A percentile compares a stretch with the other conserved stretches of the same genome.
Evolutionary conservation across 2,888 invertebrate genomes (phyloP).

Genomic region (Lasioglossum leucozonium): DNA sequence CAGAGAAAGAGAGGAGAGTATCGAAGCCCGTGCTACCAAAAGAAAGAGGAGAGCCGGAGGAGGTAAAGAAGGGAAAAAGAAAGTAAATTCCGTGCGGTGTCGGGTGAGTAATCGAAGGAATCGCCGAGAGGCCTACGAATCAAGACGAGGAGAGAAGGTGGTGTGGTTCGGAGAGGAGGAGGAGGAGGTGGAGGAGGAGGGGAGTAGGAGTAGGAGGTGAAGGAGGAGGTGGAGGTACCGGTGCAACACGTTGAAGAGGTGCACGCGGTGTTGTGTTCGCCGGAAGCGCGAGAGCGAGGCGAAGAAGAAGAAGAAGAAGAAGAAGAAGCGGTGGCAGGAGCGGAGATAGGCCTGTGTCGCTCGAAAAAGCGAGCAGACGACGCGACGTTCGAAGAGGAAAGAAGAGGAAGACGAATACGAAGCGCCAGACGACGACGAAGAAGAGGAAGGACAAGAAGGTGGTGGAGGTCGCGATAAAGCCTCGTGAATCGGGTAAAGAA

Average conservation of each 20-base stretch:
- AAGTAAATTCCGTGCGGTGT: slow-evolving; percentile 23
- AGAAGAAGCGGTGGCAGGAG: slow-evolving; percentile 16
- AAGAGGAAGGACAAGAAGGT: slow-evolving; percentile 4
- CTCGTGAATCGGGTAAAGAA: slow-evolving; percentile 51
- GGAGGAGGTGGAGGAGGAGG: not conserved
- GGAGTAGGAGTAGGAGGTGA: not conserved
- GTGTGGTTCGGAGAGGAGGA: not conserved
- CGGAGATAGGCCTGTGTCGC: slow-evolving; percentile 20
- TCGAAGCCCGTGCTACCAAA: not conserved
- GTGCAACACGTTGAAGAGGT: slow-evolving; percentile 14
- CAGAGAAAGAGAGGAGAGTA: not conserved
- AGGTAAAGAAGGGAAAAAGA: slow-evolving; percentile 8
- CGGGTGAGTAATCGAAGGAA: slow-evolving; percentile 43
- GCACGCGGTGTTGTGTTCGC: slow-evolving; percentile 37
- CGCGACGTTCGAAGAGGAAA: not conserved
- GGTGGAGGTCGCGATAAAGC: slow-evolving; percentile 29
- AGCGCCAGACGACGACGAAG: not conserved
- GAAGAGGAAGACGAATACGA: not conserved
- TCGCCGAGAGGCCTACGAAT: slow-evolving; percentile 19
- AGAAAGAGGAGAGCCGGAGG: not conserved
- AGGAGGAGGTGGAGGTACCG: slow-evolving; percentile 4
- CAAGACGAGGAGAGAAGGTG: slow-evolving; percentile 2
- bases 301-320: too few species aligned
- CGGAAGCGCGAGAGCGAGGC: slow-evolving; percentile 28
- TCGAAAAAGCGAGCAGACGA: slow-evolving; percentile 27